Evolutionary conservation across 2,888 invertebrate species (phyloP), one percentile per base, ranked within the genome.

Genomic region (Diploptera punctata): DNA sequence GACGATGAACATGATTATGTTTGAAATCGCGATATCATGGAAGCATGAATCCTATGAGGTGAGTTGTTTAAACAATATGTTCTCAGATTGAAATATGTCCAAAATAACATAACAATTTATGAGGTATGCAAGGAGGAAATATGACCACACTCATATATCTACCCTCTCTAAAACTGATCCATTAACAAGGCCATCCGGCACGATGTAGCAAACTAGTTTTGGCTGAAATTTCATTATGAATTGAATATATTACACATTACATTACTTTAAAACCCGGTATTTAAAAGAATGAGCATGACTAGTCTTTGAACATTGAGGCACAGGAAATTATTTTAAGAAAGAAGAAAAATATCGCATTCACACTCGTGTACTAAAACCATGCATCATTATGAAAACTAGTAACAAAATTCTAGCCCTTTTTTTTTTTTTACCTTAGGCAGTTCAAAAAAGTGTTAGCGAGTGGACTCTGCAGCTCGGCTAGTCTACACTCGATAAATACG

Each of bases 321-420:
- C 65, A 26, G 65, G 47, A 47, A 65, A 65, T 38, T 43, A 33
- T 38, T 19, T 43, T 43, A 61, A 62, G 62, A 62, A 26, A 44
- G 29, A 29, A 47, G 47, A 47, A 38, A 44, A 65, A 44, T 18
- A 24, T 65, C 65, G n/a, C 29, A 47, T 24, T 65, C 47, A 65
- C 44, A 65, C 38, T 26, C 29, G 57, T 29, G 57, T 57, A 57
- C 57, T 57, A 65, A 47, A 44, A 26, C 47, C 47, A 44, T 65
- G 47, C 47, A 47, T 65, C 26, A 65, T 65, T n/a, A 65, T 47
- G 44, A 65, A 65, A 65, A 65, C 65, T 65, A 47, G 65, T 65
- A 65, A 65, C 65, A 65, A 65, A 65, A 65, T 43, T 65, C 44
- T 47, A 65, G 65, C 47, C 65, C 65, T 26, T 65, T 29, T 65